A percentile compares a stretch with the other conserved stretches of the same genome.
Conservation (phyloP, 2,797 vertebrate species). For the Adelosebastes latens region DNA sequence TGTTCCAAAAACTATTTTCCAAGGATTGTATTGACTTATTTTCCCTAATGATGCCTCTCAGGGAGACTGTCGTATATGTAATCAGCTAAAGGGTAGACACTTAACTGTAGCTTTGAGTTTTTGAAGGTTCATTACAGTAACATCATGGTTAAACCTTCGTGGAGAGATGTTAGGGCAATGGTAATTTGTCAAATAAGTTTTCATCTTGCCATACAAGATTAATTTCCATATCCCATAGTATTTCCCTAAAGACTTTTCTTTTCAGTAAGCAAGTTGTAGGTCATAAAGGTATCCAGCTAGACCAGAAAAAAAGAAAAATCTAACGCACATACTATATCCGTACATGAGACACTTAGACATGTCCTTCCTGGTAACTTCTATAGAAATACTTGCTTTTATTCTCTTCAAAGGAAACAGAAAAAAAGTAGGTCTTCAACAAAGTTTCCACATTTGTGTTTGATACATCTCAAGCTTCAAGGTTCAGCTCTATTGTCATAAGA, state of each 20-base stretch:
- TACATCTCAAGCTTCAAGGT: neutral
- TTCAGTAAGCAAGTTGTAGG: slow-evolving; percentile 77
- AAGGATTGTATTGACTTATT: slow-evolving; percentile 80
- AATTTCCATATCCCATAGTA: slow-evolving; percentile 81
- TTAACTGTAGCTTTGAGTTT: slow-evolving; percentile 66
- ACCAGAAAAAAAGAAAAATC: slow-evolving; percentile 29
- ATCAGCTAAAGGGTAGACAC: slow-evolving; percentile 74
- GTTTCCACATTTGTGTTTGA: slow-evolving; percentile 23
- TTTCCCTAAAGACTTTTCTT: slow-evolving; percentile 81
- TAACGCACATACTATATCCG: slow-evolving; percentile 15
- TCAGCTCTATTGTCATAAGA: neutral
- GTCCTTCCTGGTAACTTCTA: slow-evolving; percentile 12
- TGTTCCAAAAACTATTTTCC: slow-evolving; percentile 69
- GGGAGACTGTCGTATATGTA: slow-evolving; percentile 69
- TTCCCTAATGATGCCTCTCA: slow-evolving; percentile 79
- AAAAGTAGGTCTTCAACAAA: slow-evolving; percentile 47
- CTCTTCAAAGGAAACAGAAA: neutral
- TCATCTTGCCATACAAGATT: slow-evolving; percentile 80
- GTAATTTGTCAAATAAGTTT: slow-evolving; percentile 85
- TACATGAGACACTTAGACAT: slow-evolving; percentile 20
- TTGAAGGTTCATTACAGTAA: slow-evolving; percentile 82
- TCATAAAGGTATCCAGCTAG: slow-evolving; percentile 75
- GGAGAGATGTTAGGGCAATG: slow-evolving; percentile 72
- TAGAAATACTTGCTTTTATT: slow-evolving; percentile 28
- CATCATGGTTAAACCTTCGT: slow-evolving; percentile 76